Conservation (phyloP, 2,113 vertebrate species). For the Catagonus wagneri region DNA sequence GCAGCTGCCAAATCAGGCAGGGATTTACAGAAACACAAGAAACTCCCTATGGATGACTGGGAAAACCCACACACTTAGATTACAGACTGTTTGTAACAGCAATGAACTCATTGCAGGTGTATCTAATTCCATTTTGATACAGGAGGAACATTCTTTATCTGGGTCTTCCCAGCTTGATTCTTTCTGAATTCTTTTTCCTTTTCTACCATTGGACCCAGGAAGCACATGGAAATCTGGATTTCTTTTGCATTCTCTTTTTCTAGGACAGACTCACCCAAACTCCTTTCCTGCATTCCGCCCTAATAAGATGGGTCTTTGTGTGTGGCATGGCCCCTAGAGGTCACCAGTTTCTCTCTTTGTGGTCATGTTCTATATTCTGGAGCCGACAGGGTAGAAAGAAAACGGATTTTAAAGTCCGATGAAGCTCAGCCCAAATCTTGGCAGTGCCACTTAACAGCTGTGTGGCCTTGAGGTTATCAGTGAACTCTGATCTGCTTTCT, state of each 20-base stretch:
- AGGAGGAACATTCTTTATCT: background rate
- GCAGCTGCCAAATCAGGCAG: background rate
- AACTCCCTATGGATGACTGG: background rate
- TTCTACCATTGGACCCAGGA: background rate
- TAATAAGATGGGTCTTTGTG: background rate
- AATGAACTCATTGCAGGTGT: background rate
- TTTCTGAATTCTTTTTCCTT: background rate
- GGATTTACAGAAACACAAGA: background rate
- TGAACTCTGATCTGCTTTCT: background rate
- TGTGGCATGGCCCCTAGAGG: background rate
- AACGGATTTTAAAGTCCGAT: background rate
- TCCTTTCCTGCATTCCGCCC: background rate
- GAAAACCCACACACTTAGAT: background rate
- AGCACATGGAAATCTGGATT: background rate
- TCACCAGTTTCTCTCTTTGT: background rate
- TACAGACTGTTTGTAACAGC: background rate
- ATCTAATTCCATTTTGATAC: background rate
- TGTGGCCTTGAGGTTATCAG: background rate
- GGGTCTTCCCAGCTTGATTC: background rate
- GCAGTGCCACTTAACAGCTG: background rate
- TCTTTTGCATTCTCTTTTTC: background rate
- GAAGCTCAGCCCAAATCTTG: background rate
- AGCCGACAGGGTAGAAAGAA: background rate
- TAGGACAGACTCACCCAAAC: background rate
- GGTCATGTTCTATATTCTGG: background rate